A percentile compares a stretch with the other conserved stretches of the same genome.
Evolutionary conservation across 2,113 vertebrate genomes (phyloP).

Genomic region (Ciconia stormi): DNA sequence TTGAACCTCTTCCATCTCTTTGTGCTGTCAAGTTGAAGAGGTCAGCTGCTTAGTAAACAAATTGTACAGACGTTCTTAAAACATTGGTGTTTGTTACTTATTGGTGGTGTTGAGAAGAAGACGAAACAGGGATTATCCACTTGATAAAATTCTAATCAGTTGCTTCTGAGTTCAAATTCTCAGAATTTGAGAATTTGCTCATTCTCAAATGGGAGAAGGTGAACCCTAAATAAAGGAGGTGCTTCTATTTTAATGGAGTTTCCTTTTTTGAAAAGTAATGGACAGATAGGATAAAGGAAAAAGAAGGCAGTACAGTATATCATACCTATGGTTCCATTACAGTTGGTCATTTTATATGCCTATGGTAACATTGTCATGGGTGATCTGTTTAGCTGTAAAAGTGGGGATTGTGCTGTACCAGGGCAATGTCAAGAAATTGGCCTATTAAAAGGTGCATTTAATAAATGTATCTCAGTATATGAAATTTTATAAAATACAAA

Average conservation of each 20-base stretch:
- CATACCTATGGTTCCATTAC: background rate
- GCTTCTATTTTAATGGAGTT: background rate
- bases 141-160: background rate
- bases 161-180: background rate
- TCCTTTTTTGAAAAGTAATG: background rate
- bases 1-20: background rate
- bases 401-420: background rate
- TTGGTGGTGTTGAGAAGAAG: background rate
- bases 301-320: background rate
- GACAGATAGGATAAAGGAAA: background rate
- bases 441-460: background rate
- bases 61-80: background rate
- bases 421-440: background rate
- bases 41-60: background rate
- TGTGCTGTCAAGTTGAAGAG: background rate
- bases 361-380: background rate
- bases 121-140: background rate
- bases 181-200: background rate
- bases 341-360: background rate
- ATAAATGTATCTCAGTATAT: background rate
- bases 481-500: background rate
- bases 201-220: background rate
- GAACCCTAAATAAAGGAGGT: background rate
- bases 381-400: background rate
- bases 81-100: background rate